A percentile compares a stretch with the other conserved stretches of the same genome.
phyloP scores from a whole-genome alignment of 2,888 invertebrate species.

The Diarsia dahlii region DNA sequence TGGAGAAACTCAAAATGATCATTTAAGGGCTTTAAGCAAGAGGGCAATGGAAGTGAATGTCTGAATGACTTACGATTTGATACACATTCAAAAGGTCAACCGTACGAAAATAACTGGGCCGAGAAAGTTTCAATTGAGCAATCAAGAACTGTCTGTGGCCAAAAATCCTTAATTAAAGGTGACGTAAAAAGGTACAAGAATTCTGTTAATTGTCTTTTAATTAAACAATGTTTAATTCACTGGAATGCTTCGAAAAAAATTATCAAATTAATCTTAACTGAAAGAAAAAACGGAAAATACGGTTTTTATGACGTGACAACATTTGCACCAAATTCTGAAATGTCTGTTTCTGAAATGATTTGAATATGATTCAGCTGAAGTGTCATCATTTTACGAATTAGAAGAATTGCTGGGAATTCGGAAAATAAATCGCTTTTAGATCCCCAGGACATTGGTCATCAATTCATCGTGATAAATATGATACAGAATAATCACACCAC shows the following conservation, averaged over 20 bases:
- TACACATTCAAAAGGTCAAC: constrained; percentile 21
- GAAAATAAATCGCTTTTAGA: background rate
- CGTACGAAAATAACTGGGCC: constrained; percentile 9
- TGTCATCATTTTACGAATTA: background rate
- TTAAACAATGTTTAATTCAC: background rate
- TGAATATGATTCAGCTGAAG: background rate
- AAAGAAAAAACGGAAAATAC: background rate
- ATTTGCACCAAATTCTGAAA: background rate
- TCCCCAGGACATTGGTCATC: background rate
- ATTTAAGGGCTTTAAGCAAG: background rate
- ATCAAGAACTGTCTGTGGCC: background rate
- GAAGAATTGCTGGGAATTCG: background rate
- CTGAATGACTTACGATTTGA: background rate
- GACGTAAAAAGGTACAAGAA: background rate
- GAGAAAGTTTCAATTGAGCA: constrained; percentile 3
- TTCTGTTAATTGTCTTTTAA: background rate
- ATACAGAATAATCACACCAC: background rate
- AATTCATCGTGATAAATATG: background rate
- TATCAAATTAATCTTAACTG: background rate
- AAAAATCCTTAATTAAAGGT: background rate
- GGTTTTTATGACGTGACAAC: background rate
- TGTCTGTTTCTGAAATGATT: background rate
- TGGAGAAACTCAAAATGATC: constrained; percentile 4
- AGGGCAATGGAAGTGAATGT: constrained; percentile 28
- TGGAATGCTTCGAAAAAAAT: background rate